Percentiles rank a stretch among this genome's conserved stretches.
Conservation (phyloP, 2,888 invertebrate species). For the Parasteatoda lunata region DNA sequence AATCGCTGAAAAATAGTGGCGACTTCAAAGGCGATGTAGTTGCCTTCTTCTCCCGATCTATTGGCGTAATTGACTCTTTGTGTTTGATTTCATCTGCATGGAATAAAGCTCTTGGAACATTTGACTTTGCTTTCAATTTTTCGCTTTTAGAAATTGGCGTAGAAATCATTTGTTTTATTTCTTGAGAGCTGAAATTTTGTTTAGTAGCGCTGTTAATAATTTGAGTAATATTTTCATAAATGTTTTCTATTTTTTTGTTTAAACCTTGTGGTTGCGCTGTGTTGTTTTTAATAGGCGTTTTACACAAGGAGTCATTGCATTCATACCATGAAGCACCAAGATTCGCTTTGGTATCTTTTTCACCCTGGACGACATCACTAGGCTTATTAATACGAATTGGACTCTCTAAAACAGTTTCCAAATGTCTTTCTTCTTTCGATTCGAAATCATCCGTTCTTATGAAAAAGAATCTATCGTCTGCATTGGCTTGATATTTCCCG, state of each 20-base stretch:
- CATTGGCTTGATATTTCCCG: conserved; percentile 6
- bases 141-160: conserved; percentile 36
- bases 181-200: conserved; percentile 37
- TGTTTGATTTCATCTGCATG: neutral
- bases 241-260: conserved; percentile 22
- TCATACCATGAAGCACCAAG: conserved; percentile 48
- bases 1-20: conserved; percentile 49
- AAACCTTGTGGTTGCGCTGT: neutral
- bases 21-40: conserved; percentile 5
- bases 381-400: neutral
- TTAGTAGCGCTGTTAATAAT: conserved; percentile 58
- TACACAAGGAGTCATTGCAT: conserved; percentile 57
- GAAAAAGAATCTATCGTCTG: conserved; percentile 46
- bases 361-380: neutral
- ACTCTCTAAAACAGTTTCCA: conserved; percentile 17
- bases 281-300: conserved; percentile 14
- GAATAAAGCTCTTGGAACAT: conserved; percentile 18
- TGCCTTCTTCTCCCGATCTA: neutral
- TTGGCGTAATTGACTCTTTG: neutral
- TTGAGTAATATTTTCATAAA: conserved; percentile 57
- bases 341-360: neutral
- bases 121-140: neutral
- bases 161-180: conserved; percentile 39
- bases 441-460: conserved; percentile 2
- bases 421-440: neutral